Base-by-base conservation (phyloP, 2,797 vertebrate genomes). In the Tadarida brasiliensis region DNA sequence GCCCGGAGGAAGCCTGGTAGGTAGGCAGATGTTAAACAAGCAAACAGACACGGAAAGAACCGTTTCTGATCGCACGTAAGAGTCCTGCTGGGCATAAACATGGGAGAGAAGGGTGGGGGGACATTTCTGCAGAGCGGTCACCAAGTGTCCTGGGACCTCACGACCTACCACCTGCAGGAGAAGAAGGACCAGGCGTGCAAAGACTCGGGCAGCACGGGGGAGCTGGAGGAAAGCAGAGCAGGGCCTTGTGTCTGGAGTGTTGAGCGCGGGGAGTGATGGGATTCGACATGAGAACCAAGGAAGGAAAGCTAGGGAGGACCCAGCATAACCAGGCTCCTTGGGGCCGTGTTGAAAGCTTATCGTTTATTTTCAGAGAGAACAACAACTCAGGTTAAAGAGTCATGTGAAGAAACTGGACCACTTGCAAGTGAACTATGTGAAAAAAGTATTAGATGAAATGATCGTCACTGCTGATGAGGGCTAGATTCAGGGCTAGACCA, bases 1-100 rank as follows among this genome's bases (percentile, higher is more conserved):
- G 30, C 9, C 28, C 10, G 10, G 14, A 70, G 73, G 35, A 67
- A 44, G 26, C 51, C 35, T 44, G 8, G 19, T 56, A 70, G 87
- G n/a, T 7, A 87, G 57, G 63, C 15, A 91, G 63, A 76, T 59
- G 30, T 65, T 86, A 61, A 87, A 68, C 15, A 35, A 87, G 71
- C 44, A 77, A 16, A 68, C 12, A n/a, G 70, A 22, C 28, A 9
- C 4, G 3, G 30, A 35, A 57, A 83, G 10, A 30, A 8, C 17
- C 14, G 49, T 22, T 74, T 70, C 24, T 4, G 24, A 14, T 57
- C 28, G 28, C 33, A 19, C 8, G 1, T 17, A 0, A 30, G 65
- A 71, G 47, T 74, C 73, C 78, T 63, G 57, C 39, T 81, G 56
- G 65, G 76, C 81, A 49, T 19, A 57, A 63, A 56, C 2, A 35